phyloP scores from a whole-genome alignment of 1,140 invertebrate species.

The Ericerus pela region DNA sequence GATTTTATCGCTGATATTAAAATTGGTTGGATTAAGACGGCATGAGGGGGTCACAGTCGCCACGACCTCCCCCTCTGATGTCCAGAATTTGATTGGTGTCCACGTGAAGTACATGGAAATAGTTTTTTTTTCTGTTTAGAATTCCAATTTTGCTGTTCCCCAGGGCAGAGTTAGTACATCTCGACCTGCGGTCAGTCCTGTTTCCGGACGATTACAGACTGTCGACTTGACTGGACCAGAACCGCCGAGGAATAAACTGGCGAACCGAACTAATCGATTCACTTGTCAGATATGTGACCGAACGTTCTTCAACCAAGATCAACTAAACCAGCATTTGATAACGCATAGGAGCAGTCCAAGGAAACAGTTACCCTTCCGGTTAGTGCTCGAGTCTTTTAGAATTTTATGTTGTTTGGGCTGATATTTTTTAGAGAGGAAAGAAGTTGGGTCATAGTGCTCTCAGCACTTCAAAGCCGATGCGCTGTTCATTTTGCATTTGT shows the following conservation, averaged over 20 bases:
- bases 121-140: too few species aligned
- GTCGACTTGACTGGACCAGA: constrained; percentile 37
- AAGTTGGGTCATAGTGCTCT: too few species aligned
- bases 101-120: background rate
- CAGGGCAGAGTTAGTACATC: constrained; percentile 30
- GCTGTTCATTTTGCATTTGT: too few species aligned
- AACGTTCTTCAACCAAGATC: constrained; percentile 35
- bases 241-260: constrained; percentile 20
- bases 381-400: too few species aligned
- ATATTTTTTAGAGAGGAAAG: too few species aligned
- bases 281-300: constrained; percentile 39
- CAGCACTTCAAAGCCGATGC: too few species aligned
- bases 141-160: constrained; percentile 35
- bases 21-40: too few species aligned
- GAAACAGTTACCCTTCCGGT: constrained; percentile 37
- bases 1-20: background rate
- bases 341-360: constrained; percentile 29
- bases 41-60: background rate
- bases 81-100: background rate
- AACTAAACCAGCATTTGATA: constrained; percentile 35
- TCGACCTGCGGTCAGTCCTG: background rate
- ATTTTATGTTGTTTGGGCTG: too few species aligned
- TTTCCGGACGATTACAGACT: constrained; percentile 23
- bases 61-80: background rate
- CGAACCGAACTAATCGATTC: constrained; percentile 26